phyloP scores from a whole-genome alignment of 2,113 vertebrate genomes.

The Indicator maculatus region DNA sequence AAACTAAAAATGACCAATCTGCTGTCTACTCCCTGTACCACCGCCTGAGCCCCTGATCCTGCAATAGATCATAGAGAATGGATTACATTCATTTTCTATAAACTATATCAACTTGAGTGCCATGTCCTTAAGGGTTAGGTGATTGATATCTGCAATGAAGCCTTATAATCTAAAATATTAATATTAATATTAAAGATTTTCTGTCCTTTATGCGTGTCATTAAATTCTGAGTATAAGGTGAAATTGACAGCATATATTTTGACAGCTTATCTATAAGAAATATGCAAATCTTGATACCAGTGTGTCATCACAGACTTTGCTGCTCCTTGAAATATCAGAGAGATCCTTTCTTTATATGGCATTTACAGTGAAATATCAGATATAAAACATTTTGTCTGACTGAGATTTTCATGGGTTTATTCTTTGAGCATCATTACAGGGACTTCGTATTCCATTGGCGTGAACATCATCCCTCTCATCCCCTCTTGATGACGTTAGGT shows the following conservation, averaged over 20 bases:
- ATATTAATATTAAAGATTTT: constrained; percentile 89
- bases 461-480: constrained; percentile 16
- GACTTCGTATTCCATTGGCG: constrained; percentile 8
- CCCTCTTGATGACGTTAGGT: not conserved
- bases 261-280: constrained; percentile 88
- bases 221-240: constrained; percentile 82
- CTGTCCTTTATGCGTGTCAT: constrained; percentile 82
- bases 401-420: constrained; percentile 49
- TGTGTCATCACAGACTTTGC: constrained; percentile 77
- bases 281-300: constrained; percentile 81
- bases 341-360: constrained; percentile 74
- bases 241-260: constrained; percentile 86
- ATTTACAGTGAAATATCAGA: constrained; percentile 75
- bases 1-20: not conserved
- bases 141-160: constrained; percentile 82
- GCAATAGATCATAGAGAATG: constrained; percentile 74
- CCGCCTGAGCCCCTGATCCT: not conserved
- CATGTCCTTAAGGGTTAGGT: constrained; percentile 82
- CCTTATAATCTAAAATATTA: constrained; percentile 86
- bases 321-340: constrained; percentile 76
- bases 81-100: constrained; percentile 83
- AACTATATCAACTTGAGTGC: constrained; percentile 81
- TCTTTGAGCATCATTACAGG: constrained; percentile 44
- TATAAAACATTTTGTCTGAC: constrained; percentile 54
- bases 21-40: not conserved